Percentiles rank a stretch among this genome's conserved stretches.
Evolutionary conservation across 92 coral and sea anemone genomes (phyloP).

Genomic region (Palythoa grandis): DNA sequence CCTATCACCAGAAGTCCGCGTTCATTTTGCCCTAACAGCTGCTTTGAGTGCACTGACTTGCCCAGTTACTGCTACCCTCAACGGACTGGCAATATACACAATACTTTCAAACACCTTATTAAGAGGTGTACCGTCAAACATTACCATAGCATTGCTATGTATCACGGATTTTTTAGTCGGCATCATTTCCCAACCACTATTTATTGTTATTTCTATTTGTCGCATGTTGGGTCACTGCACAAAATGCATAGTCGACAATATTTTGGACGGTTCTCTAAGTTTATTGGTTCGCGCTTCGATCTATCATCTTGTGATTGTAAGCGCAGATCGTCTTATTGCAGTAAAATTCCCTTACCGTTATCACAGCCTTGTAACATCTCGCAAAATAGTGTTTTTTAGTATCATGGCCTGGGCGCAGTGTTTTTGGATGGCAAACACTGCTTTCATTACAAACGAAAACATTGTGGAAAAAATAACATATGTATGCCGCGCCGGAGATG

Average conservation of each 20-base stretch:
- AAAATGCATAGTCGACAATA: too few relatives aligned
- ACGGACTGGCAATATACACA: slow-evolving; percentile 4
- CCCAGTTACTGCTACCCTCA: background rate
- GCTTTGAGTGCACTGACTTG: slow-evolving; percentile 7
- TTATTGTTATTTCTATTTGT: background rate
- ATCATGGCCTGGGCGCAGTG: too few relatives aligned
- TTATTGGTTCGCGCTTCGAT: too few relatives aligned
- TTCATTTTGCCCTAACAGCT: background rate
- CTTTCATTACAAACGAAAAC: too few relatives aligned
- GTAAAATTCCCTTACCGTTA: background rate
- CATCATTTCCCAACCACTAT: background rate
- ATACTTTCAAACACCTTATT: background rate
- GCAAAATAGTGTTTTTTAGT: too few relatives aligned
- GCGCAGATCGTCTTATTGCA: background rate
- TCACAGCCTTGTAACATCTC: too few relatives aligned
- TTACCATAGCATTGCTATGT: background rate
- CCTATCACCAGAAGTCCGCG: background rate
- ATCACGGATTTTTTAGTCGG: background rate
- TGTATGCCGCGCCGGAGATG: too few relatives aligned
- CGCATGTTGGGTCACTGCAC: background rate
- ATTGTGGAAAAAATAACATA: too few relatives aligned
- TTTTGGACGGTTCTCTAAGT: too few relatives aligned
- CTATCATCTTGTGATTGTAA: too few relatives aligned
- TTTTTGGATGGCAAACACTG: too few relatives aligned
- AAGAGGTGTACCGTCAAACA: background rate